Evolutionary conservation across 2,797 vertebrate species (phyloP), one percentile per base, ranked within the genome.

Genomic region (Sebastes oblongus): DNA sequence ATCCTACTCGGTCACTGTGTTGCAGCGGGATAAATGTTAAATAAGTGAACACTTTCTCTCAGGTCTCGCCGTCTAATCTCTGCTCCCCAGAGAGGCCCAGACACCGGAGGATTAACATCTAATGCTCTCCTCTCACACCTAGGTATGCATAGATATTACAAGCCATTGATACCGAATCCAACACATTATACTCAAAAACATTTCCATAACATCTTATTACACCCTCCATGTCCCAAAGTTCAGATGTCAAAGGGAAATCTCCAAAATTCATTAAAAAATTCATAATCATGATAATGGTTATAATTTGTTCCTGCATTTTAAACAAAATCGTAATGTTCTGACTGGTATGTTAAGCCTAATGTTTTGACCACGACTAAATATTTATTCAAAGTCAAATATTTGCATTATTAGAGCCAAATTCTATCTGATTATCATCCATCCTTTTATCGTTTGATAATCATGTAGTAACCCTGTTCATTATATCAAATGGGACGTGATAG

Each of bases 41-140:
- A 27, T 27, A 27, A 27, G 25, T 14, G 27, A 56, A 67, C 42
- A 55, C 56, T 72, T 89, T 72, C 60, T 62, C 66, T 39, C 32
- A 29, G 22, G 50, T 18, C 16, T 36, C 60, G 27, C 64, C 59
- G 11, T 46, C 56, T 86, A 72, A 81, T 84, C 80, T 81, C 18
- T 59, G 27, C 70, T 58, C 27, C 18, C 30, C 29, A 71, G 58
- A 61, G 72, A 24, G 14, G 69, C 78, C 29, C 34, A 79, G 71
- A 18, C 52, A 66, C n/a, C 29, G 10, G 13, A 22, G 55, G 77
- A 88, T 84, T 76, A 87, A 20, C 1, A 13, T 27, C 16, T 64
- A 32, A 70, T 39, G 27, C 25, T 34, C 20, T 74, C 10, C 8
- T 60, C 50, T 68, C 55, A 36, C 10, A 50, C 24, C 1, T 8